Evolutionary conservation across 2,113 vertebrate species (phyloP).

Genomic region (Syngnathus typhle): DNA sequence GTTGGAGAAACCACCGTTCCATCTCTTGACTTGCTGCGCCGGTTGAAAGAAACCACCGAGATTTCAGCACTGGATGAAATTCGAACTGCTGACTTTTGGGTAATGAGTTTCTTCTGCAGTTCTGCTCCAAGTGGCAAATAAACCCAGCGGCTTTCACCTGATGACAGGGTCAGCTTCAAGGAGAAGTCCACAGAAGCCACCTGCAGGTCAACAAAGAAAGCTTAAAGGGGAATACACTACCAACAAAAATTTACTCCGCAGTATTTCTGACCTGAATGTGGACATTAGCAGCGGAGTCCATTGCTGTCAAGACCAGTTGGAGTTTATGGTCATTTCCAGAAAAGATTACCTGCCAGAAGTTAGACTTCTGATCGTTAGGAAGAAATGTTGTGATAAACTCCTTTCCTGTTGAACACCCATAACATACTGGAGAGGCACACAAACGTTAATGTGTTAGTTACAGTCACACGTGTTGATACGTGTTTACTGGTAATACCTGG

Average conservation of each 20-base stretch:
- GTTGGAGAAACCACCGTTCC: slow-evolving; percentile 15
- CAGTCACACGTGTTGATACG: background rate
- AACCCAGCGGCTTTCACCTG: slow-evolving; percentile 2
- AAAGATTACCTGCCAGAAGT: background rate
- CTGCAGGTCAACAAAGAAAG: slow-evolving; percentile 12
- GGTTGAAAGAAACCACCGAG: slow-evolving; percentile 31
- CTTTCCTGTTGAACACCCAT: slow-evolving; percentile 21
- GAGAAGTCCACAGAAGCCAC: slow-evolving; percentile 7
- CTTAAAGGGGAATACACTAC: background rate
- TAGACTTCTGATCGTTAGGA: background rate
- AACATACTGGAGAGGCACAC: slow-evolving; percentile 10
- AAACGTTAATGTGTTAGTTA: background rate
- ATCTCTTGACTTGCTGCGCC: background rate
- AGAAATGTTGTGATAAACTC: slow-evolving; percentile 34
- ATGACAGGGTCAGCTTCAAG: background rate
- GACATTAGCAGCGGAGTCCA: slow-evolving; percentile 7
- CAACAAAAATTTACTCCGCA: background rate
- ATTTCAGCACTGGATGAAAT: slow-evolving; percentile 22
- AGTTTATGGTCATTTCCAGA: background rate
- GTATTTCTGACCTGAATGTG: slow-evolving; percentile 20
- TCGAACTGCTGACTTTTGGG: slow-evolving; percentile 11
- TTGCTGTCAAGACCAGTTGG: slow-evolving; percentile 12
- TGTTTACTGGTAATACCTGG: slow-evolving; percentile 5
- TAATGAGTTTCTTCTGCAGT: background rate
- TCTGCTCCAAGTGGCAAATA: background rate